A percentile compares a stretch with the other conserved stretches of the same genome.
Conservation (phyloP, 2,113 vertebrate genomes). For the Anguilla japonica region DNA sequence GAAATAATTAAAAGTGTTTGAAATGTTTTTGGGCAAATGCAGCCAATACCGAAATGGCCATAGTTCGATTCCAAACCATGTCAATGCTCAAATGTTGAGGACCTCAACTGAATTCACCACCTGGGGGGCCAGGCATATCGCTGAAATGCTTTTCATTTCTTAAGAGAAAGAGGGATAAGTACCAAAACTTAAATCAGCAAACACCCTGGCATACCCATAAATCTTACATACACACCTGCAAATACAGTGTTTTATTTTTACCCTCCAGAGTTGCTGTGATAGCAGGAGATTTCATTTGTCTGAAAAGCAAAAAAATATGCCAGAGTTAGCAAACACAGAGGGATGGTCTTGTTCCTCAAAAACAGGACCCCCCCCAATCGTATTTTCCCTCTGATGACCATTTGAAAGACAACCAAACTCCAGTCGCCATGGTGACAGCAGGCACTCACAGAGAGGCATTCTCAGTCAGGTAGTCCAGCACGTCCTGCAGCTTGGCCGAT, state of each 20-base stretch:
- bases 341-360: neutral
- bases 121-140: neutral
- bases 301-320: slow-evolving; percentile 50
- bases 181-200: neutral
- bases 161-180: neutral
- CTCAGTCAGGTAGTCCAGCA: slow-evolving; percentile 88
- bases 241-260: slow-evolving; percentile 94
- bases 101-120: neutral
- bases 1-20: too few species aligned
- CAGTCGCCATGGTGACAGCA: neutral
- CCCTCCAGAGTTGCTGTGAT: slow-evolving; percentile 93
- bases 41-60: too few species aligned
- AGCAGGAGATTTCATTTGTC: slow-evolving; percentile 94
- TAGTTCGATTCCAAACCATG: too few species aligned
- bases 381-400: neutral
- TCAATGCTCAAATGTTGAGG: too few species aligned
- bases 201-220: neutral
- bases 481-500: slow-evolving; percentile 88
- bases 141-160: neutral
- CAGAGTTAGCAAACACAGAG: neutral
- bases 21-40: too few species aligned
- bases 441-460: slow-evolving; percentile 84
- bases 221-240: slow-evolving; percentile 77
- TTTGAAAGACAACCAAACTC: neutral
- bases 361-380: neutral